These are phyloP conservation scores for Xylota sylvarum DNA, from an alignment of 2,888 invertebrate genomes.

Conservation along the genomic window DNA sequence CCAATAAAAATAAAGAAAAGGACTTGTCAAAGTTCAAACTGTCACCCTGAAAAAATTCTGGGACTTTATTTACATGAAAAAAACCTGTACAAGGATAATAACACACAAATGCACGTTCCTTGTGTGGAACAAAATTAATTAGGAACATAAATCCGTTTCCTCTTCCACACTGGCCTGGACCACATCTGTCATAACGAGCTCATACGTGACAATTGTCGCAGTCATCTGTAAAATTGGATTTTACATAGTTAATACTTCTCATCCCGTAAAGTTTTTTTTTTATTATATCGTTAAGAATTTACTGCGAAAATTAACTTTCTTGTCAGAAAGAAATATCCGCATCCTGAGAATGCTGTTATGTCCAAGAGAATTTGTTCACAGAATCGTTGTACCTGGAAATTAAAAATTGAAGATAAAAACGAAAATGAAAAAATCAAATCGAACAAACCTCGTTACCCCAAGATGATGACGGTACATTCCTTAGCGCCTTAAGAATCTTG, in stretches of 20 bases:
- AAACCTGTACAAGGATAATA: background rate
- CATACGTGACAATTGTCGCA: constrained; percentile 88
- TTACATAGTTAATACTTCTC: background rate
- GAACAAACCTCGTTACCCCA: constrained; percentile 85
- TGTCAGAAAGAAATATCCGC: constrained; percentile 82
- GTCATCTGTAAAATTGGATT: constrained; percentile 85
- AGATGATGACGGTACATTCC: constrained; percentile 84
- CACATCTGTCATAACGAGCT: constrained; percentile 87
- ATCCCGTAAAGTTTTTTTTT: constrained; percentile 68
- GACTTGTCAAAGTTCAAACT: background rate
- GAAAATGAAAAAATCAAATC: background rate
- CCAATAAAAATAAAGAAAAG: constrained; percentile 6
- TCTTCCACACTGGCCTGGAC: constrained; percentile 81
- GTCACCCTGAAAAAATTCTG: background rate
- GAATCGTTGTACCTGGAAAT: constrained; percentile 81
- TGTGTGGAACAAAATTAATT: constrained; percentile 6
- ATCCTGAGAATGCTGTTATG: constrained; percentile 82
- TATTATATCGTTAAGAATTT: constrained; percentile 66
- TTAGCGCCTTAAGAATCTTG: constrained; percentile 85
- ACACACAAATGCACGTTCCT: background rate
- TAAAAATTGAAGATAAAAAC: background rate
- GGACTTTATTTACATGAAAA: constrained; percentile 7
- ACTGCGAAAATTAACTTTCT: constrained; percentile 82
- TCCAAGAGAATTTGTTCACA: constrained; percentile 82
- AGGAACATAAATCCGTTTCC: constrained; percentile 80